Conservation (phyloP, 1,140 invertebrate species). For the Proales similis region DNA sequence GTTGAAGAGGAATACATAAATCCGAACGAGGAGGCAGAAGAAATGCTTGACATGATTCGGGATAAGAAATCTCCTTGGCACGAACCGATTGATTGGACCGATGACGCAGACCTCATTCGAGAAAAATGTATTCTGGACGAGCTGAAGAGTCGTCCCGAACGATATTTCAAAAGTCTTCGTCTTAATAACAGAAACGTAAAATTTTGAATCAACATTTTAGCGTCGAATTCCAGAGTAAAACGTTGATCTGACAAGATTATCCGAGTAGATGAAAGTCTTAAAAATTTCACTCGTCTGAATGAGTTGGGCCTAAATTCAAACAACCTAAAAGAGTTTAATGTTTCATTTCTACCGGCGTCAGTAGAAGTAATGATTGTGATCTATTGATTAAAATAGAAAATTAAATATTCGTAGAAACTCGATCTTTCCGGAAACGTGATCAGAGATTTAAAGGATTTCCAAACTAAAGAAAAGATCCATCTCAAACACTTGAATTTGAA, state of each 20-base stretch:
- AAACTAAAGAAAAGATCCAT: no score
- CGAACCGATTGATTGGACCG: conserved; percentile 23
- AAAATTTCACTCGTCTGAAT: conserved; percentile 7
- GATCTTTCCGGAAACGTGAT: no score
- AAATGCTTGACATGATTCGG: conserved; percentile 32
- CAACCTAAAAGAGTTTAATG: background rate
- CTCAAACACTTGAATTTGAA: conserved; percentile 16
- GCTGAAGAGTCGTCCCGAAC: background rate
- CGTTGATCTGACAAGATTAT: background rate
- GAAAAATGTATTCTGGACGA: conserved; percentile 18
- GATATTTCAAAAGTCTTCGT: conserved; percentile 13
- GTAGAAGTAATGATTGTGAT: no score
- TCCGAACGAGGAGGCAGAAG: background rate
- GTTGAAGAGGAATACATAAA: background rate
- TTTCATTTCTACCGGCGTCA: conserved; percentile 19
- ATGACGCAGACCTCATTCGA: conserved; percentile 15
- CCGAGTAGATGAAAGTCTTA: conserved; percentile 3
- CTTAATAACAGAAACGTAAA: conserved; percentile 22
- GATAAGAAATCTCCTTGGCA: conserved; percentile 36
- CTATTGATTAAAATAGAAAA: no score
- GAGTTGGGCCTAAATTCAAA: conserved; percentile 24
- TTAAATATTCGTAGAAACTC: no score
- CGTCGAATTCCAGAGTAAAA: background rate
- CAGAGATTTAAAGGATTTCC: no score
- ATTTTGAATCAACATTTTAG: background rate